Conservation (phyloP, 2,113 vertebrate species). For the Dascyllus trimaculatus region DNA sequence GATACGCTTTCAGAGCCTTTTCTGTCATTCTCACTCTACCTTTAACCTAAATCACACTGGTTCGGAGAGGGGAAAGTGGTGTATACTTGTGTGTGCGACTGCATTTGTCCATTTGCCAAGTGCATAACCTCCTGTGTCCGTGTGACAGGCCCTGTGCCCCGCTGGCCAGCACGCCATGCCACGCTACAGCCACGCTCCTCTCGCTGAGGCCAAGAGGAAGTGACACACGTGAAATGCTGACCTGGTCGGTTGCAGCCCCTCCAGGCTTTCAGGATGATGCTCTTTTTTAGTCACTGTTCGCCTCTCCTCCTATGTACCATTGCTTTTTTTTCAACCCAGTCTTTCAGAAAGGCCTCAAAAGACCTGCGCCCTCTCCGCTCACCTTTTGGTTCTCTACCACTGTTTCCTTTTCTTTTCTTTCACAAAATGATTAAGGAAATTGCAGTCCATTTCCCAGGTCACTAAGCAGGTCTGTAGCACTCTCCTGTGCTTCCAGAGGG, state of each 20-base stretch:
- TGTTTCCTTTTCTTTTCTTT: conserved; percentile 33
- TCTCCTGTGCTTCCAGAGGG: conserved; percentile 34
- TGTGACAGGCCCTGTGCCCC: conserved; percentile 71
- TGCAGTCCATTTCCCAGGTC: conserved; percentile 70
- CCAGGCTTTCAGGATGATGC: conserved; percentile 72
- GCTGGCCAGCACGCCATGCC: conserved; percentile 65
- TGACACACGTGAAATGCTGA: conserved; percentile 84
- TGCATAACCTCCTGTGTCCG: conserved; percentile 78
- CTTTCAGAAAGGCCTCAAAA: conserved; percentile 45
- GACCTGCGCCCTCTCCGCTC: conserved; percentile 35
- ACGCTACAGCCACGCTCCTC: conserved; percentile 66
- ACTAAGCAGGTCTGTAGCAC: conserved; percentile 55
- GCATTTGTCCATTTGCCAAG: conserved; percentile 54
- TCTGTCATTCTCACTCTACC: conserved; percentile 35
- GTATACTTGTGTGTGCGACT: conserved; percentile 21
- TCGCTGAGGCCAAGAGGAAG: conserved; percentile 75
- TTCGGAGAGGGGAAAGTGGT: conserved; percentile 28
- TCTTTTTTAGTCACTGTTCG: conserved; percentile 75
- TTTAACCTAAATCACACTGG: conserved; percentile 54
- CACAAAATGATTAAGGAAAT: conserved; percentile 65
- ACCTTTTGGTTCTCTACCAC: conserved; percentile 19
- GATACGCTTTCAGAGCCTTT: conserved; percentile 16
- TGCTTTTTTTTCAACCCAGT: conserved; percentile 4
- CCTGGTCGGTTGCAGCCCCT: conserved; percentile 71
- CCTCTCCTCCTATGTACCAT: conserved; percentile 13